Base-by-base conservation (phyloP, 2,797 vertebrate genomes). In the Sebastes reedi region DNA sequence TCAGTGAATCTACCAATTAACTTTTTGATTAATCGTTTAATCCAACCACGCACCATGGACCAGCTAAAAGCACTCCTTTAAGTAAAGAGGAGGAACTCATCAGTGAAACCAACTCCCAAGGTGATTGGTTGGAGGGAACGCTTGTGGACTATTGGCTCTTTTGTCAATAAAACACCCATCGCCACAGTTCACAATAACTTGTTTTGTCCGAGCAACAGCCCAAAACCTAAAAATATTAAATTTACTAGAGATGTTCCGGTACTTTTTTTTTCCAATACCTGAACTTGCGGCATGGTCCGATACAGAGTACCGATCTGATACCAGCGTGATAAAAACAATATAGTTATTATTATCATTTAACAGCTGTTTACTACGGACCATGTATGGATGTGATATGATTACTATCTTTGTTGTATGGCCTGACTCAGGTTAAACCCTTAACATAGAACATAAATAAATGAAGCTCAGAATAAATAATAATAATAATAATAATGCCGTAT, bases 231-330 rank as follows among this genome's bases (percentile, higher is more conserved):
- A 30, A 32, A 25, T 54, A 16, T 22, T 27, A 1, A 3, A 36
- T 64, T 29, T 22, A 22, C 5, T 0, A 42, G 14, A 16, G 39
- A 42, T 42, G 39, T 42, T 18, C 14, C 3, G 39, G 14, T 16
- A 16, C 39, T 0, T 1, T 42, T 42, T 42, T 16, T 42, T 42
- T 7, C 39, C 14, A 2, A 42, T 42, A 42, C 39, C 3, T 16
- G 14, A 42, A 42, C 14, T 39, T 39, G 36, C 13, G 0, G 13
- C 36, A 14, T 39, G 0, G 36, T 0, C 36, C 5, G 36, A 39
- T 39, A 1, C 36, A 39, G 36, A 39, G 5, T 0, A 39, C 36
- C 0, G 36, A 39, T 39, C 36, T 3, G 2, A 39, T 39, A 39
- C 36, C 36, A 39, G 36, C 36, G 0, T 39, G 36, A 39, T 39